Percentiles rank a stretch among this genome's conserved stretches.
Evolutionary conservation across 2,113 vertebrate genomes (phyloP).

Genomic region (Amphiprion ocellaris): DNA sequence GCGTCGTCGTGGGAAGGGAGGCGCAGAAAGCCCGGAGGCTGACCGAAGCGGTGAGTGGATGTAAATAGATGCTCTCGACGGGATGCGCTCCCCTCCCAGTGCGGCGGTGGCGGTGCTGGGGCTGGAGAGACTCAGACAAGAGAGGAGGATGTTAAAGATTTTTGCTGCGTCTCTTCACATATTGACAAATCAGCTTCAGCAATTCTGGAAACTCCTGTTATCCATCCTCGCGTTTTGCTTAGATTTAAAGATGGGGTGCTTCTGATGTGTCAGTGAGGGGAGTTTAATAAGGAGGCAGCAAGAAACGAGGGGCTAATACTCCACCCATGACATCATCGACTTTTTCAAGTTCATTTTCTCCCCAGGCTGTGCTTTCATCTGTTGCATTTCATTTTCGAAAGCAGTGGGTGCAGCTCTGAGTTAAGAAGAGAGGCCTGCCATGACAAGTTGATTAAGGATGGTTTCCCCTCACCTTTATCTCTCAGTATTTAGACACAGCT

Average conservation of each 20-base stretch:
- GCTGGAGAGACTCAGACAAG: not conserved
- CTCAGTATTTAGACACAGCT: not conserved
- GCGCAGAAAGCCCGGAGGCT: conserved; percentile 54
- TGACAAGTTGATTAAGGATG: conserved; percentile 4
- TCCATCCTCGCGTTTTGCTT: not conserved
- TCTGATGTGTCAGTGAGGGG: conserved; percentile 1
- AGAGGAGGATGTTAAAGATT: conserved; percentile 44
- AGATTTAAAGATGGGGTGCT: conserved; percentile 20
- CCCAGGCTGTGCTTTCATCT: conserved; percentile 65
- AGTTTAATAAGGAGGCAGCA: conserved; percentile 55
- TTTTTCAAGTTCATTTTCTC: conserved; percentile 75
- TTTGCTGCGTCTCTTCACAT: conserved; percentile 51
- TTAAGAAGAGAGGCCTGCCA: conserved; percentile 8
- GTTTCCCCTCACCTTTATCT: conserved; percentile 4
- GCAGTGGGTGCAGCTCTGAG: conserved; percentile 26
- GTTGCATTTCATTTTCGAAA: conserved; percentile 62
- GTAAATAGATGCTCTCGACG: conserved; percentile 71
- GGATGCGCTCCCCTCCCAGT: conserved; percentile 74
- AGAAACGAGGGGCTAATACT: conserved; percentile 57
- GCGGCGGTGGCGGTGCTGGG: conserved; percentile 49
- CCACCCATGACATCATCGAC: conserved; percentile 83
- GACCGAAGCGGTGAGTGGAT: conserved; percentile 76
- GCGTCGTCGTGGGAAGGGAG: conserved; percentile 60
- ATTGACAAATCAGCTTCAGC: conserved; percentile 43
- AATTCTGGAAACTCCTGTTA: conserved; percentile 23